phyloP scores from a whole-genome alignment of 2,113 vertebrate genomes.

The Lipophrys pholis region DNA sequence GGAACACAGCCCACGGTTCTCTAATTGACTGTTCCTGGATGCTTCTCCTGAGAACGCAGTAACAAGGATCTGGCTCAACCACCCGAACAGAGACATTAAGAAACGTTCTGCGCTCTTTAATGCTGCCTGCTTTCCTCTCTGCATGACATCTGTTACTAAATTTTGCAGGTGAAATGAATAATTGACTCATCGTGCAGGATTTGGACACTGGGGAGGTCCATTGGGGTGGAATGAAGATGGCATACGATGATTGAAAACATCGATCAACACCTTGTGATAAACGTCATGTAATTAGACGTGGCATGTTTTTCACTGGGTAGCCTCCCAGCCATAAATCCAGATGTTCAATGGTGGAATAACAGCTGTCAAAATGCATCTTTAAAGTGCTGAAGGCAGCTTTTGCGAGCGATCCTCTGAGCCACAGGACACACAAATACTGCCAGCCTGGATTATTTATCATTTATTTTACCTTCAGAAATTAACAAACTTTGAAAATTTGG shows the following conservation, averaged over 20 bases:
- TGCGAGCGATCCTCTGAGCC: background rate
- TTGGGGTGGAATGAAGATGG: background rate
- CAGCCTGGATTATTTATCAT: too few relatives aligned
- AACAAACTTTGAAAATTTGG: too few relatives aligned
- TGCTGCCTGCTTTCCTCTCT: constrained; percentile 3
- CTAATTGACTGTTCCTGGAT: background rate
- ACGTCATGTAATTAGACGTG: background rate
- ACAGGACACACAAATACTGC: too few relatives aligned
- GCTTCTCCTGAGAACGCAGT: background rate
- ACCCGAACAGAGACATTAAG: background rate
- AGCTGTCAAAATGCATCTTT: background rate
- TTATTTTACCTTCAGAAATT: too few relatives aligned
- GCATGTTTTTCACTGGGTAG: background rate
- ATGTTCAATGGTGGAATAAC: background rate
- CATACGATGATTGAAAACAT: background rate
- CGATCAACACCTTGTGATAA: background rate
- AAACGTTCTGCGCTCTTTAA: background rate
- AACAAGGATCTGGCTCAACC: background rate
- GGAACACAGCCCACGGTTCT: background rate
- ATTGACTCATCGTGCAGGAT: background rate
- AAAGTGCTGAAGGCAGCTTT: background rate
- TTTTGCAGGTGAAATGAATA: constrained; percentile 21
- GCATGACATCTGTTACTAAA: constrained; percentile 1
- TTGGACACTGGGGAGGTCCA: background rate
- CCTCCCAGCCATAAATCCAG: background rate